Conservation (phyloP, 2,888 invertebrate genomes). For the Phortica okadai region DNA sequence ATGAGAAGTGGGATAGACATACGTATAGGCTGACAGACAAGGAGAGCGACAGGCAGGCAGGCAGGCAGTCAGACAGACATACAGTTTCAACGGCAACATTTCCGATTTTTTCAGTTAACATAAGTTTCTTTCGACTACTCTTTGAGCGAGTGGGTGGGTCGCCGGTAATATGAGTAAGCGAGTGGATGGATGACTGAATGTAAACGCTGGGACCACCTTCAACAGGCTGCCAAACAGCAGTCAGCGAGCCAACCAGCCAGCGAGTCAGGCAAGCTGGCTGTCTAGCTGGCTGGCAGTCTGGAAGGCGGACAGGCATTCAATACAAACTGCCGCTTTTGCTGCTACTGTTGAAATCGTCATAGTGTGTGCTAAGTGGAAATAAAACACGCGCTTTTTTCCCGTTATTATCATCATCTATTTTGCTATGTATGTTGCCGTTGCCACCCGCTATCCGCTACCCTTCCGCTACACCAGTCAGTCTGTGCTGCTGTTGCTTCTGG, state of each 20-base stretch:
- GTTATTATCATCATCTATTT: constrained; percentile 51
- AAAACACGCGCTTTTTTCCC: constrained; percentile 69
- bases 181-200: constrained; percentile 44
- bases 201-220: constrained; percentile 25
- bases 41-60: background rate
- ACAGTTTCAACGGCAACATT: constrained; percentile 75
- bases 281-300: background rate
- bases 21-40: constrained; percentile 1
- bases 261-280: constrained; percentile 35
- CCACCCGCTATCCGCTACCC: background rate
- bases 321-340: constrained; percentile 38
- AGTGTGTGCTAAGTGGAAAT: constrained; percentile 66
- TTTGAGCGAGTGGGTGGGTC: constrained; percentile 30
- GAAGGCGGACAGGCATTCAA: constrained; percentile 60
- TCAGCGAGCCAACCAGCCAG: constrained; percentile 38
- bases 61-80: constrained; percentile 54
- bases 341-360: constrained; percentile 13
- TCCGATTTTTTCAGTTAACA: constrained; percentile 70
- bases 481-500: background rate
- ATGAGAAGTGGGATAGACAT: background rate
- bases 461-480: background rate
- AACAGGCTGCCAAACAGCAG: constrained; percentile 51
- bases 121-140: constrained; percentile 55
- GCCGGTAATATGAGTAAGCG: constrained; percentile 12
- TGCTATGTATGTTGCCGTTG: background rate